Evolutionary conservation across 2,888 invertebrate genomes (phyloP).

Genomic region (Andrena trimmerana): DNA sequence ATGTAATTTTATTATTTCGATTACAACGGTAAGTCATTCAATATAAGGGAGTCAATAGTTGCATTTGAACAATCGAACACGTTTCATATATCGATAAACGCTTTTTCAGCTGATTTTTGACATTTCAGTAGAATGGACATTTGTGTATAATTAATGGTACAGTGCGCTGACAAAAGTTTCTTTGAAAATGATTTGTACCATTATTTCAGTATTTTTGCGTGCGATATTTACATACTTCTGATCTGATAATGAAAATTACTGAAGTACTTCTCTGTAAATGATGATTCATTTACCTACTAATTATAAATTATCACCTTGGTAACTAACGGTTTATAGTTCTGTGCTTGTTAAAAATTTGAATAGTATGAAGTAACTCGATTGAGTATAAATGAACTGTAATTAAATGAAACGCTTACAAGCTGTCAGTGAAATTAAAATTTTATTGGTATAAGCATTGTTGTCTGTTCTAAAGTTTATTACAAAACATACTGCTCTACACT

Average conservation of each 20-base stretch:
- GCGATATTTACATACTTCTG: too few species aligned
- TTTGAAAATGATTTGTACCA: neutral
- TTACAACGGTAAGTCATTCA: constrained; percentile 2
- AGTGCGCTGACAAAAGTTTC: too few species aligned
- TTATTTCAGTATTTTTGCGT: too few species aligned
- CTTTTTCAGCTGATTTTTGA: neutral
- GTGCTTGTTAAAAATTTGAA: neutral
- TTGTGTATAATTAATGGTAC: too few species aligned
- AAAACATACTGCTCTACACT: neutral
- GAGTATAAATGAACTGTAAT: neutral
- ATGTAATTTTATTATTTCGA: constrained; percentile 32
- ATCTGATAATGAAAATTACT: neutral
- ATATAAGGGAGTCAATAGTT: neutral
- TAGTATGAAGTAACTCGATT: neutral
- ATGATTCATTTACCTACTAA: too few species aligned
- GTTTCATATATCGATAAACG: neutral
- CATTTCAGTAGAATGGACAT: neutral
- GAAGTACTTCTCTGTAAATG: neutral
- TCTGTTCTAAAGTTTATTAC: neutral
- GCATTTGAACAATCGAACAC: neutral
- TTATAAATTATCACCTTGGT: neutral
- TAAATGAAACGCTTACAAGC: neutral
- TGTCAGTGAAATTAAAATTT: neutral
- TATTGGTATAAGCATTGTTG: neutral
- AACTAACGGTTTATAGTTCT: neutral